Evolutionary conservation across 2,113 vertebrate genomes (phyloP), one percentile per base, ranked within the genome.

Genomic region (Cavia porcellus): DNA sequence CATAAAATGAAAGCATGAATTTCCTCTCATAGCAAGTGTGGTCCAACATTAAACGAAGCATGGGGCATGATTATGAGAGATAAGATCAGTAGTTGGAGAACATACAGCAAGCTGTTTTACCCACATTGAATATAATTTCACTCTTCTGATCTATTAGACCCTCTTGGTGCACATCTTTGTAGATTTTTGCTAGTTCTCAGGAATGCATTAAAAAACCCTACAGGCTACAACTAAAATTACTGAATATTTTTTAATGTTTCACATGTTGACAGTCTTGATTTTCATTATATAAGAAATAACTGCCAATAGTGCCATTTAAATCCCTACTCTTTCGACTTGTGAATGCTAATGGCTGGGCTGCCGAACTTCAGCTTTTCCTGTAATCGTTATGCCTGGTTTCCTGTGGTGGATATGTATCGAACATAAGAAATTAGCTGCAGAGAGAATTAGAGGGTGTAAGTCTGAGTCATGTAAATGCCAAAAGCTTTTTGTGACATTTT

Each of bases 401-500:
- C 97, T 98, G 98, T 96, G 98, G 98, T 96, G 98, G 95, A 90
- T 98, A 98, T 95, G 94, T 91, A 97, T 96, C 24, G 98, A 98
- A 98, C 90, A 97, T 97, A 98, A 98, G 97, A 98, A 98, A 98
- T 98, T 98, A 98, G 98, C 98, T 98, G 98, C 96, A 97, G 98
- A 97, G 98, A 98, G 98, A 98, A 98, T 98, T 98, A 98, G 98
- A 98, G 97, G 94, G 94, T 98, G 97, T 97, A 98, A 98, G 97
- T 97, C 98, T 98, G 98, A 98, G 98, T 98, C 98, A 98, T 88
- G 96, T 98, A 98, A 98, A 98, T 98, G 98, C 97, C 98, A 99
- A 98, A 99, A 98, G 97, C 96, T 98, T 98, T 99, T 98, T 98
- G 98, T 98, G 98, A 98, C 97, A 98, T 99, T 98, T 98, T 98